These are phyloP conservation scores for Zaprionus africanus DNA, from an alignment of 1,140 invertebrate genomes.

Conservation along the genomic window DNA sequence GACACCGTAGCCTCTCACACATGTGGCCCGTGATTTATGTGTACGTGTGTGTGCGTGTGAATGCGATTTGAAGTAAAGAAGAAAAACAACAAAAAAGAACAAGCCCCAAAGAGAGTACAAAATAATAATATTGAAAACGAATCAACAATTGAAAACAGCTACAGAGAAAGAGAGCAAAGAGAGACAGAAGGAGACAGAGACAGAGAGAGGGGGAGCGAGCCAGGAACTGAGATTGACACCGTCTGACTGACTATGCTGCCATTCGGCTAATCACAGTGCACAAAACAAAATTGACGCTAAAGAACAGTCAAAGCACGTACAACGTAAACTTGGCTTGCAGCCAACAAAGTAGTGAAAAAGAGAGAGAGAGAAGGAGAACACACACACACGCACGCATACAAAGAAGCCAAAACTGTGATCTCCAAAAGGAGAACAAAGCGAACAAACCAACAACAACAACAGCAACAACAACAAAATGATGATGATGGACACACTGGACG, in stretches of 20 bases:
- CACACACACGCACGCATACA: neutral
- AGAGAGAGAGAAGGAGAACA: conserved; percentile 15
- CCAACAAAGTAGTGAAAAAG: conserved; percentile 24
- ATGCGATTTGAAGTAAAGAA: conserved; percentile 60
- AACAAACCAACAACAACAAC: conserved; percentile 4
- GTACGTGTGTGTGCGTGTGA: conserved; percentile 39
- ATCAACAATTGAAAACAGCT: conserved; percentile 59
- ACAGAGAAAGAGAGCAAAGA: conserved; percentile 10
- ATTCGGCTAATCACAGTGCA: conserved; percentile 74
- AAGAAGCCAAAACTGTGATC: conserved; percentile 45
- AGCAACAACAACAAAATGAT: conserved; percentile 67
- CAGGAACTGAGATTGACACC: conserved; percentile 25
- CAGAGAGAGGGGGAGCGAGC: conserved; percentile 10
- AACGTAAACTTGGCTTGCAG: conserved; percentile 60
- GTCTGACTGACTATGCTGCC: conserved; percentile 44
- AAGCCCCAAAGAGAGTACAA: conserved; percentile 56
- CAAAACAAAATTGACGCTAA: conserved; percentile 72
- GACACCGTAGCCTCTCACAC: conserved; percentile 57
- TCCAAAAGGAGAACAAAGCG: conserved; percentile 20
- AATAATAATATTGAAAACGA: conserved; percentile 80
- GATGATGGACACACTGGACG: conserved; percentile 83
- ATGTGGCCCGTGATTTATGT: conserved; percentile 65
- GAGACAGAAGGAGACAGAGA: conserved; percentile 34
- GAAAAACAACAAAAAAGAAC: conserved; percentile 53
- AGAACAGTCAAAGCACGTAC: conserved; percentile 45